Evolutionary conservation across 2,797 vertebrate species (phyloP), one percentile per base, ranked within the genome.

Genomic region (Petrocephalus sullivani): DNA sequence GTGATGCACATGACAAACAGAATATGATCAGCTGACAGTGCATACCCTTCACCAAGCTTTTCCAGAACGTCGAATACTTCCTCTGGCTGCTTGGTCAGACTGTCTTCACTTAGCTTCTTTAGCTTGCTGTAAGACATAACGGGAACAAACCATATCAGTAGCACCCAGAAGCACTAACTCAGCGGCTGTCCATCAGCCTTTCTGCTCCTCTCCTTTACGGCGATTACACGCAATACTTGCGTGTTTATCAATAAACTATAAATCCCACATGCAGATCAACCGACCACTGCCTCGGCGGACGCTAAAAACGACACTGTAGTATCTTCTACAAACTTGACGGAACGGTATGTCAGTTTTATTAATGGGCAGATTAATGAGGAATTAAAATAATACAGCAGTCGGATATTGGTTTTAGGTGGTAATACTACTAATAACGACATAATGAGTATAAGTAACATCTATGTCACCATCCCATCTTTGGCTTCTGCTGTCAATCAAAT

Each of bases 51-150:
- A 91, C 95, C 96, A 90, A 97, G 96, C 91, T 97, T 96, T 92
- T 97, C 96, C 88, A 97, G 90, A 28, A 97, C 95, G 93, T 96
- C 96, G 92, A 97, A 97, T n/a, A 97, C 95, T 92, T 96, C 96
- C 93, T 96, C 95, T 49, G 96, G 96, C 49, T 97, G 96, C 88
- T 96, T 97, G 28, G 96, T 96, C 92, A 97, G 94, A 92, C 96
- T 96, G 89, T 96, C 96, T 93, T 96, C 96, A 93, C 96, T 96
- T 90, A 96, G 92, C 90, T 96, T 97, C 93, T 96, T 97, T 92
- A 97, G 94, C 90, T 96, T 95, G 91, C 96, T 97, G 91, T 81
- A 64, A 91, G 57, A 6, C 14, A 89, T 61, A 85, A 19, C n/a
- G 12, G 23, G 57, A n/a, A 71, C 46, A 75, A 3, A n/a, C 67